Base-by-base conservation (phyloP, 2,113 vertebrate species). In the Onychorhynchus coronatus region DNA sequence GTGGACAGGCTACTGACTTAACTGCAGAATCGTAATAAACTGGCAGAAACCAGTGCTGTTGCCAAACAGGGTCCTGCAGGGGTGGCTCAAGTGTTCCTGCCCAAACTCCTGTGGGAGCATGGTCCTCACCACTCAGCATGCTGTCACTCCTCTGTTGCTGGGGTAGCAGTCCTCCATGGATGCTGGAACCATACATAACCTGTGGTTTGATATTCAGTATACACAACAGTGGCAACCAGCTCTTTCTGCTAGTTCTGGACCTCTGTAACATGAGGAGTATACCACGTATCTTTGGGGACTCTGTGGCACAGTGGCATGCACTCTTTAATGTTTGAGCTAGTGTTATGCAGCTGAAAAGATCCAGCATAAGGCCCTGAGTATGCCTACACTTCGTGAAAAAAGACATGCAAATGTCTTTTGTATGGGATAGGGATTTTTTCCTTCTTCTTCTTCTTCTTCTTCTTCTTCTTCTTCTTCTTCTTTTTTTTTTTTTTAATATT, bases 21-120 rank as follows among this genome's bases (percentile, higher is more conserved):
- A 59, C 33, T 39, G 24, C 23, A 66, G 55, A n/a, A 25, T 41
- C 9, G 20, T 6, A 2, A 8, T 23, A 33, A 66, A 20, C 0
- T 6, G 31, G 27, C 25, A 31, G 61, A 66, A 70, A 23, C 20
- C 55, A 76, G n/a, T n/a, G 21, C 27, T 41, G n/a, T 16, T 28
- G 13, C 13, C 4, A 6, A 47, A 42, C 16, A 16, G 22, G 28
- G 68, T 28, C 37, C 49, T 1, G 1, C 18, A 25, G 24, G 5
- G 33, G 19, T 20, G 21, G 21, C 65, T 77, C 15, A n/a, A 12
- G 11, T 9, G 5, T 22, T 81, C 11, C 37, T 77, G 63, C 67
- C 4, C 3, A 67, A 74, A 58, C 11, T 44, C 55, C 35, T 25
- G 22, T 0, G 0, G 50, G 19, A 88, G 15, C 21, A 1, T 6